Percentiles rank a stretch among this genome's conserved stretches.
Evolutionary conservation across 2,888 invertebrate species (phyloP).

Genomic region (Ferrisia virgata): DNA sequence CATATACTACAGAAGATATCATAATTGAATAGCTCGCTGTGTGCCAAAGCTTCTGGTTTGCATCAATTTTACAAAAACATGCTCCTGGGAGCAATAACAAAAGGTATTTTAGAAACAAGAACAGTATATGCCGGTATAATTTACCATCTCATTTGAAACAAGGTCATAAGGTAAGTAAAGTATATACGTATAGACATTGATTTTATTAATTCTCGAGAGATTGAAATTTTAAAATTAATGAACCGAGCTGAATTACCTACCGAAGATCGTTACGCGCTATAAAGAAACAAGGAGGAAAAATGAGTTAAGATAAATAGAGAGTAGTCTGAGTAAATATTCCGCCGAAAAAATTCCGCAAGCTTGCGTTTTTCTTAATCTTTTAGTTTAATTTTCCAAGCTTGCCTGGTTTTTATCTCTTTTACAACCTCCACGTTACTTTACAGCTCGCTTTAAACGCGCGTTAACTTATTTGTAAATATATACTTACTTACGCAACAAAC

Average conservation of each 20-base stretch:
- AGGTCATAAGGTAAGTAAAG: not conserved
- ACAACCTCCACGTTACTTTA: not conserved
- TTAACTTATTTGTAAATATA: not conserved
- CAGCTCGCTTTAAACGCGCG: not conserved
- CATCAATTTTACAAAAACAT: not conserved
- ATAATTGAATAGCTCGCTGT: not conserved
- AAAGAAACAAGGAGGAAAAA: not conserved
- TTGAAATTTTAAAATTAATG: conserved; percentile 16
- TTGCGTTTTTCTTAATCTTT: conserved; percentile 19
- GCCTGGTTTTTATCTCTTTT: not conserved
- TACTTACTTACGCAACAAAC: not conserved
- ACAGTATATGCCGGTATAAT: not conserved
- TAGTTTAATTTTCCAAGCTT: not conserved
- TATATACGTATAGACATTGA: too few relatives aligned
- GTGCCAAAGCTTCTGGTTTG: not conserved
- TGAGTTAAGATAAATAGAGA: conserved; percentile 7
- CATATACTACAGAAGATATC: not conserved
- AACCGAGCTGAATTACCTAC: not conserved
- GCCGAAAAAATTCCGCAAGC: not conserved
- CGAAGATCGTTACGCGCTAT: not conserved
- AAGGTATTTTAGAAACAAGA: not conserved
- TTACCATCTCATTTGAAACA: conserved; percentile 11
- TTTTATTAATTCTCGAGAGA: conserved; percentile 20
- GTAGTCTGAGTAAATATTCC: not conserved
- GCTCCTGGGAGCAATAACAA: not conserved